These are phyloP conservation scores for Cistogaster globosa DNA, from an alignment of 2,888 invertebrate species.

Conservation along the genomic window DNA sequence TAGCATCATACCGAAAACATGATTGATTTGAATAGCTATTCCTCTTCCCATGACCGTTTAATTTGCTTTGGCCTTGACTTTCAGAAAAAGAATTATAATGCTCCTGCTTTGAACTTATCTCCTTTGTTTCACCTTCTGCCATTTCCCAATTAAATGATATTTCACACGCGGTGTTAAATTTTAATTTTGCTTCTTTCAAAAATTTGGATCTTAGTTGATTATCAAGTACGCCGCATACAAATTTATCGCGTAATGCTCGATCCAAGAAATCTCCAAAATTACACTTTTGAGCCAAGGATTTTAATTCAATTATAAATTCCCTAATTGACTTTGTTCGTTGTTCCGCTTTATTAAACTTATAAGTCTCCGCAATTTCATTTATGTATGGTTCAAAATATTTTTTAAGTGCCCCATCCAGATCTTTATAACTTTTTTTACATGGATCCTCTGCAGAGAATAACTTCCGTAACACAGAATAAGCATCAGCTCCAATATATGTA, in stretches of 20 bases:
- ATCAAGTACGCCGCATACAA: slow-evolving; percentile 18
- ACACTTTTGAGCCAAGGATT: slow-evolving; percentile 51
- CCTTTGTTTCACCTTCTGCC: slow-evolving; percentile 33
- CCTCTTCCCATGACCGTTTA: neutral
- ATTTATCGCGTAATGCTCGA: slow-evolving; percentile 16
- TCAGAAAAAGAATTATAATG: slow-evolving; percentile 17
- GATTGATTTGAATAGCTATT: neutral
- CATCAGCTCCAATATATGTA: slow-evolving; percentile 42
- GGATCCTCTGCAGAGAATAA: slow-evolving; percentile 42
- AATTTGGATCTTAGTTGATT: slow-evolving; percentile 38
- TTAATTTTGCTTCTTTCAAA: slow-evolving; percentile 48
- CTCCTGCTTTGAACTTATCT: slow-evolving; percentile 7
- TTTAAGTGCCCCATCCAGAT: slow-evolving; percentile 41
- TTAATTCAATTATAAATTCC: slow-evolving; percentile 55
- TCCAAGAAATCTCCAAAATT: slow-evolving; percentile 35
- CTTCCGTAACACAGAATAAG: slow-evolving; percentile 33
- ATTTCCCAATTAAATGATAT: slow-evolving; percentile 56
- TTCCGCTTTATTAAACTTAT: slow-evolving; percentile 57
- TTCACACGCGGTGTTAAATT: slow-evolving; percentile 40
- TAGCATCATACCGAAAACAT: neutral
- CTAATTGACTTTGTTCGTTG: slow-evolving; percentile 44
- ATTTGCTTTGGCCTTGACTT: neutral
- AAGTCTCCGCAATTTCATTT: slow-evolving; percentile 33
- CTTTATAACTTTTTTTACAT: slow-evolving; percentile 24
- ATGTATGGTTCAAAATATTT: slow-evolving; percentile 50